Evolutionary conservation across 2,797 vertebrate genomes (phyloP).

Genomic region (Falco novaeseelandiae): DNA sequence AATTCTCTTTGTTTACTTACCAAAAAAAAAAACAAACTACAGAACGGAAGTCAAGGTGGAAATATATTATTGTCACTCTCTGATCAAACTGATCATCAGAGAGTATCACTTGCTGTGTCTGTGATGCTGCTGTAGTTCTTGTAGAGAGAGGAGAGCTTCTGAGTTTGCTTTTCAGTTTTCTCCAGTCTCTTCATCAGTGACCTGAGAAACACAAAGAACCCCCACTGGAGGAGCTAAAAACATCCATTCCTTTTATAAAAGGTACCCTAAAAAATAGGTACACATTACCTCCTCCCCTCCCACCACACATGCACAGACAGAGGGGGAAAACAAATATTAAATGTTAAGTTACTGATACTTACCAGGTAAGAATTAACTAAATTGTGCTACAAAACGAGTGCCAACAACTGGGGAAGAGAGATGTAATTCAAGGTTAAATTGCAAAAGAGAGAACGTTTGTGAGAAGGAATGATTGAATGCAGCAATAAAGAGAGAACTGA

Average conservation of each 20-base stretch:
- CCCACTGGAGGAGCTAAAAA: neutral
- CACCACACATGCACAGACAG: neutral
- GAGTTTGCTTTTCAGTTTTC: neutral
- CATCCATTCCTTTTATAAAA: neutral
- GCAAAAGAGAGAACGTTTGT: neutral
- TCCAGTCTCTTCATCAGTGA: neutral
- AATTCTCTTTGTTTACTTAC: neutral
- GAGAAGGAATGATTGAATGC: slow-evolving; percentile 1
- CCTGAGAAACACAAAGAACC: neutral
- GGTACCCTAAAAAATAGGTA: neutral
- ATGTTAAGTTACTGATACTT: neutral
- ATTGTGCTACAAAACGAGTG: neutral
- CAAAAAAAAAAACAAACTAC: neutral
- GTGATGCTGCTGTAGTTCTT: neutral
- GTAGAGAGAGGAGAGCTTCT: neutral
- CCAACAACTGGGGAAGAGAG: neutral
- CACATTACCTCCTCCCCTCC: neutral
- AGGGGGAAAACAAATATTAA: neutral
- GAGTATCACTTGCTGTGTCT: neutral
- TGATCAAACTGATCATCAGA: neutral
- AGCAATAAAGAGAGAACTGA: slow-evolving; percentile 10
- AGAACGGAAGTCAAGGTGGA: neutral
- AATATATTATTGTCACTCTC: neutral
- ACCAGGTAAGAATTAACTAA: neutral
- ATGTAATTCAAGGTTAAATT: neutral